Percentiles rank a stretch among this genome's conserved stretches.
Conservation (phyloP, 1,140 invertebrate genomes). For the Diprion similis region DNA sequence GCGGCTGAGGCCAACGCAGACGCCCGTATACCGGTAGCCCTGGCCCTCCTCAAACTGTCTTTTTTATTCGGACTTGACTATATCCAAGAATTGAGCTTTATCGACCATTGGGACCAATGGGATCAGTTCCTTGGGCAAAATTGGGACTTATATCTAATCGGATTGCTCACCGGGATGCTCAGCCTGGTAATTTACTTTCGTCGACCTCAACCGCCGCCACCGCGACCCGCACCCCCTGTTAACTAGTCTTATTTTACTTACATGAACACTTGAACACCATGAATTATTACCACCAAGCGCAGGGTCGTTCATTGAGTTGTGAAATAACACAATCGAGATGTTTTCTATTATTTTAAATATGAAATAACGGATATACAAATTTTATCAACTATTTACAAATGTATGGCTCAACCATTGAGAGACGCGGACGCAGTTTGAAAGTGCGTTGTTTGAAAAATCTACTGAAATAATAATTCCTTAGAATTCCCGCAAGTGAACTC, state of each 20-base stretch:
- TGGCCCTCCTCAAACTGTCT: slow-evolving; percentile 90
- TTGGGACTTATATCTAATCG: slow-evolving; percentile 95
- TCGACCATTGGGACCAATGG: slow-evolving; percentile 53
- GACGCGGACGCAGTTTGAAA: no score
- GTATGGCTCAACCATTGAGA: no score
- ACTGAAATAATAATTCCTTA: no score
- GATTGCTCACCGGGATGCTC: slow-evolving; percentile 80
- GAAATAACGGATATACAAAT: no score
- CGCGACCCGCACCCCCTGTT: slow-evolving; percentile 39
- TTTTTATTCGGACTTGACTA: slow-evolving; percentile 78
- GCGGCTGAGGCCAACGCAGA: slow-evolving; percentile 94
- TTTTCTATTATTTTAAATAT: no score
- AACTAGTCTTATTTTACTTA: slow-evolving; percentile 35
- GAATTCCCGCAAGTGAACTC: no score
- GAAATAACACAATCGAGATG: no score
- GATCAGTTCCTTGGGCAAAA: slow-evolving; percentile 74
- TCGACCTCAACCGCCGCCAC: slow-evolving; percentile 65
- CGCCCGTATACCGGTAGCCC: slow-evolving; percentile 91
- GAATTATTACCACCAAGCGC: neutral
- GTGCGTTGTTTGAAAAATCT: no score
- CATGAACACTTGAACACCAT: neutral
- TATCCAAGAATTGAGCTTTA: slow-evolving; percentile 70
- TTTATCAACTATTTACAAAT: no score
- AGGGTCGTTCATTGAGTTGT: neutral
- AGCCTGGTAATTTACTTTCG: slow-evolving; percentile 82